Evolutionary conservation across 2,797 vertebrate species (phyloP).

Genomic region (Holocentrus rufus): DNA sequence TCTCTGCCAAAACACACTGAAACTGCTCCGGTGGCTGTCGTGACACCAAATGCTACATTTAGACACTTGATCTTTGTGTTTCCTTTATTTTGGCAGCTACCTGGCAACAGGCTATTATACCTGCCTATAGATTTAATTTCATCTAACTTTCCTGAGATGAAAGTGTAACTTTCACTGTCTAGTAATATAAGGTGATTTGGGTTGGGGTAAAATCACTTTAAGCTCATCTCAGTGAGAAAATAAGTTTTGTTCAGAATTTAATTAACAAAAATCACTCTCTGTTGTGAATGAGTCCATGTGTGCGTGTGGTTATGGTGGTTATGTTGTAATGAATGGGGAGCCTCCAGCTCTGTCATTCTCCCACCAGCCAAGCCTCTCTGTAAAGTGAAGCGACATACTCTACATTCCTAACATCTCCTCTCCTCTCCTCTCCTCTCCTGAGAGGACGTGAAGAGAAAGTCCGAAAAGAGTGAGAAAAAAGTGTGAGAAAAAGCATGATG

Average conservation of each 20-base stretch:
- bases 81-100: slow-evolving; percentile 73
- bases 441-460: neutral
- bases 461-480: neutral
- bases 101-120: slow-evolving; percentile 65
- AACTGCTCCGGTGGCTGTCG: slow-evolving; percentile 73
- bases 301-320: slow-evolving; percentile 61
- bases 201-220: slow-evolving; percentile 33
- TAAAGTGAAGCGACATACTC: slow-evolving; percentile 68
- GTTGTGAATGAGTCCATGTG: slow-evolving; percentile 64
- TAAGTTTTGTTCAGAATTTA: slow-evolving; percentile 10
- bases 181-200: slow-evolving; percentile 3
- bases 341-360: slow-evolving; percentile 67
- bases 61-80: slow-evolving; percentile 77
- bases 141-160: slow-evolving; percentile 53
- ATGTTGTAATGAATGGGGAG: slow-evolving; percentile 65
- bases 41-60: slow-evolving; percentile 74
- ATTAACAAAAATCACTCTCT: neutral
- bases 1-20: slow-evolving; percentile 71
- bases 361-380: slow-evolving; percentile 63
- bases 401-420: slow-evolving; percentile 71
- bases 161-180: slow-evolving; percentile 45
- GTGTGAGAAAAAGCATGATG: neutral
- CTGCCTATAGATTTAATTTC: slow-evolving; percentile 54
- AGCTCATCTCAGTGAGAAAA: slow-evolving; percentile 23
- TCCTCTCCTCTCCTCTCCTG: slow-evolving; percentile 40